These are phyloP conservation scores for Himalopsyche kuldschensis DNA, from an alignment of 2,888 invertebrate species.

Conservation along the genomic window DNA sequence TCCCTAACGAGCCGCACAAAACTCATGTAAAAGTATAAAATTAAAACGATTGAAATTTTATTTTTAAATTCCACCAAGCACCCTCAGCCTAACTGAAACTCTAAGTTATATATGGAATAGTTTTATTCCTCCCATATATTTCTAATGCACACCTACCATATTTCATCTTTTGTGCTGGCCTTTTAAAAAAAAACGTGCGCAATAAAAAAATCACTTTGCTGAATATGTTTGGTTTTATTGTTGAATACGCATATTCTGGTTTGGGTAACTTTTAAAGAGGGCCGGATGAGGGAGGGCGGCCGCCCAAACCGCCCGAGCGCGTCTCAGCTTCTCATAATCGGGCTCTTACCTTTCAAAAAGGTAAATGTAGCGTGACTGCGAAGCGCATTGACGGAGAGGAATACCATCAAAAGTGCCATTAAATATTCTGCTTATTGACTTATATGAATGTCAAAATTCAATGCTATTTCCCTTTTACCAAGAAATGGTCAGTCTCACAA, in stretches of 20 bases:
- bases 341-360: constrained; percentile 27
- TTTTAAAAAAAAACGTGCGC: not conserved
- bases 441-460: not conserved
- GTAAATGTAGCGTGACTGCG: constrained; percentile 27
- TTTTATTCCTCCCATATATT: no score
- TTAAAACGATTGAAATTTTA: no score
- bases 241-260: not conserved
- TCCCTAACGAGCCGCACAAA: no score
- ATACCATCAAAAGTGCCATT: not conserved
- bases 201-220: not conserved
- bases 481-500: not conserved
- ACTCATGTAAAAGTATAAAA: no score
- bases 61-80: no score
- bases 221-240: not conserved
- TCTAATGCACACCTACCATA: not conserved
- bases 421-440: not conserved
- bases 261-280: not conserved
- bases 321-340: constrained; percentile 24
- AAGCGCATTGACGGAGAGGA: not conserved
- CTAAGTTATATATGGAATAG: no score
- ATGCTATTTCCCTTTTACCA: not conserved
- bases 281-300: not conserved
- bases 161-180: not conserved
- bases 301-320: constrained; percentile 13
- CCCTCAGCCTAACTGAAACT: no score